A percentile compares a stretch with the other conserved stretches of the same genome.
Evolutionary conservation across 2,888 invertebrate species (phyloP).

Genomic region (Neoaliturus tenellus): DNA sequence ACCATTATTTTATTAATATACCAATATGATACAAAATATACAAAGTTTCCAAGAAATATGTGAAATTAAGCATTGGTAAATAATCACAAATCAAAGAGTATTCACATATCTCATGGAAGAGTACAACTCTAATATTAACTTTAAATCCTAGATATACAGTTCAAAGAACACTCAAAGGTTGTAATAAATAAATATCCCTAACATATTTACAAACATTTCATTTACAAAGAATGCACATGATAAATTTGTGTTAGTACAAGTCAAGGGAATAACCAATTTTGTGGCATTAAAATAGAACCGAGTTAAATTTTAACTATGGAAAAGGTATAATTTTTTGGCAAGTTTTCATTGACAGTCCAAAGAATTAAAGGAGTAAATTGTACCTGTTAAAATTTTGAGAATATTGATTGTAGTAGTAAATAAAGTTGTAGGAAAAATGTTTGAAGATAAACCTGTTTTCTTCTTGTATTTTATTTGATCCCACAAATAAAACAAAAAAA

Average conservation of each 20-base stretch:
- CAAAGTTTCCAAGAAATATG: conserved; percentile 17
- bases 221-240: conserved; percentile 29
- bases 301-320: too few relatives aligned
- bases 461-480: too few relatives aligned
- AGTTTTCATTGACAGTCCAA: too few relatives aligned
- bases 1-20: conserved; percentile 34
- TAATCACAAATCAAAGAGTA: not conserved
- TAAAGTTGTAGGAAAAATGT: too few relatives aligned
- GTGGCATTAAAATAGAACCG: not conserved
- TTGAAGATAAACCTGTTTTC: too few relatives aligned
- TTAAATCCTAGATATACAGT: not conserved
- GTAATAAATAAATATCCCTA: conserved; percentile 27
- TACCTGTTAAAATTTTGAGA: too few relatives aligned
- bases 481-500: too few relatives aligned
- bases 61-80: not conserved
- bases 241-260: not conserved
- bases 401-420: too few relatives aligned
- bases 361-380: too few relatives aligned
- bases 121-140: conserved; percentile 10
- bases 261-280: not conserved
- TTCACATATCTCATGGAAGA: conserved; percentile 3
- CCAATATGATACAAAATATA: conserved; percentile 52
- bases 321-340: too few relatives aligned
- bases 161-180: not conserved
- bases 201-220: conserved; percentile 17